These are phyloP conservation scores for Psittacula derbiana DNA, from an alignment of 2,797 vertebrate species.

Conservation along the genomic window DNA sequence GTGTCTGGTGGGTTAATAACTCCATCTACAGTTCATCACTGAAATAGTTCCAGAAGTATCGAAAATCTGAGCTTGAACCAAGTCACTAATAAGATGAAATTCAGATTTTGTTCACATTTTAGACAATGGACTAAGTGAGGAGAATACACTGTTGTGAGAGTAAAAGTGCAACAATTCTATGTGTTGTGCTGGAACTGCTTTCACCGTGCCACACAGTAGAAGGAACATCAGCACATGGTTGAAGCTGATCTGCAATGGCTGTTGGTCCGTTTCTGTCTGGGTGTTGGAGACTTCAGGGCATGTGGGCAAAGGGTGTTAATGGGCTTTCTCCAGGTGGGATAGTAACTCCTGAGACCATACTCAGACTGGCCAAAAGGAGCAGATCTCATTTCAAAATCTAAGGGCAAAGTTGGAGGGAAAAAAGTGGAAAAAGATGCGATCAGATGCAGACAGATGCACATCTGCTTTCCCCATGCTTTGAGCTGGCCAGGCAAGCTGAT, in stretches of 20 bases:
- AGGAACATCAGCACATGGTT: background rate
- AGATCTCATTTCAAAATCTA: background rate
- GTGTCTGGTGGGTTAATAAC: slow-evolving; percentile 53
- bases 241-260: background rate
- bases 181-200: background rate
- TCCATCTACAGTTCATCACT: slow-evolving; percentile 68
- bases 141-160: background rate
- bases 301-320: background rate
- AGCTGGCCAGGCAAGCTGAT: background rate
- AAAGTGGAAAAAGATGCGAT: background rate
- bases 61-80: background rate
- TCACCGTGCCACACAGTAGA: rapidly evolving
- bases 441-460: background rate
- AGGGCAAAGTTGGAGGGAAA: background rate
- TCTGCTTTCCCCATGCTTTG: background rate
- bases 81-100: background rate
- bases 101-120: background rate
- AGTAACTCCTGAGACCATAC: background rate
- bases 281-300: background rate
- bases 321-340: background rate
- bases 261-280: background rate
- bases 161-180: background rate
- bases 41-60: slow-evolving; percentile 46
- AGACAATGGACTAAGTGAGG: background rate
- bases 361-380: background rate